Evolutionary conservation across 2,113 vertebrate genomes (phyloP), one percentile per base, ranked within the genome.

Genomic region (Rhea americana): DNA sequence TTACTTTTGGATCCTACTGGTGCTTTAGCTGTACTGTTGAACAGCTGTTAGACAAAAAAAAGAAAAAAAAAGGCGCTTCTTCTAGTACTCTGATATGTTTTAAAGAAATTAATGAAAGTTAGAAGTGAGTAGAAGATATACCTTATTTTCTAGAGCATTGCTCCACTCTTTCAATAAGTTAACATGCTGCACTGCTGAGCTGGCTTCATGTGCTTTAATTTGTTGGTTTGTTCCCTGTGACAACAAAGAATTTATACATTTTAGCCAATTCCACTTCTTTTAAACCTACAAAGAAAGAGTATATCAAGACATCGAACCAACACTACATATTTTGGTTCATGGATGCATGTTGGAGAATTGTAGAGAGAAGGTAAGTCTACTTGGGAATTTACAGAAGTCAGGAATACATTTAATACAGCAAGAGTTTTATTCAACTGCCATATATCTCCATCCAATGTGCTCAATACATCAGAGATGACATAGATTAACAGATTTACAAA

Each of bases 181-280:
- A 92, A 99, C 98, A 78, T 99, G 99, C 94, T 99, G 99, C 26
- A 99, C 98, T 22, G 99, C 98, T 11, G 97, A 98, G 91, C 97
- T 98, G 85, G 98, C 98, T 97, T 99, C 99, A 5, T 99, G 99
- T 67, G 98, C 98, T 97, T 98, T 99, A 95, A 99, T 97, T 93
- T 99, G 98, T 97, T 99, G 99, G 94, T 99, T 99, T 87, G 99
- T 97, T 93, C 98, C 99, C 99, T 99, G 96, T 53, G 95, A 97
- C 96, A 97, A 94, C 86, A 95, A 96, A 97, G 91, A 97, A 96
- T n/a, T 70, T 73, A 87, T 91, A 59, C 82, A 88, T 43, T 94
- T 87, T 94, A 97, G 96, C 86, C 87, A 89, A 80, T 87, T 80
- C 63, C 66, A 70, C 72, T 74, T 83, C 67, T 74, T 65, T 76